A percentile compares a stretch with the other conserved stretches of the same genome.
Conservation (phyloP, 37 sponge, comb jelly and placozoan genomes). For the Mnemiopsis leidyi region DNA sequence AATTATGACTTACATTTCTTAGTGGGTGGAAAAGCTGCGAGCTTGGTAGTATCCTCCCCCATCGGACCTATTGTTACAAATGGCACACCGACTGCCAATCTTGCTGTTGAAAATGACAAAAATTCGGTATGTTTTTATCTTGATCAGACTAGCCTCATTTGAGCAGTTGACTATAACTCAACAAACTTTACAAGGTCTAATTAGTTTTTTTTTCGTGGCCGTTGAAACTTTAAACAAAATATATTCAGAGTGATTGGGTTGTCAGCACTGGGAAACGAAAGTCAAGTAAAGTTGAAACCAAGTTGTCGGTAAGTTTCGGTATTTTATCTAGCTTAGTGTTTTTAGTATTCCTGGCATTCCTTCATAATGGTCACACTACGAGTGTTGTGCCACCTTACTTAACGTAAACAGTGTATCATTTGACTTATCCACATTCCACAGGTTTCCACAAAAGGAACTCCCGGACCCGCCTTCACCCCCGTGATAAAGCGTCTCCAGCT, state of each 20-base stretch:
- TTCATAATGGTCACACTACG: too few species aligned
- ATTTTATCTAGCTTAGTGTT: too few species aligned
- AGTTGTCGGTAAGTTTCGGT: not conserved
- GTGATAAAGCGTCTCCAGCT: constrained; percentile 19
- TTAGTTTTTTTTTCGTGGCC: too few species aligned
- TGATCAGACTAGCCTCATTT: too few species aligned
- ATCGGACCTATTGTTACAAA: constrained; percentile 16
- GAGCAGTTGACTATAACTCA: too few species aligned
- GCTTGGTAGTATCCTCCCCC: constrained; percentile 26
- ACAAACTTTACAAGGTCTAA: too few species aligned
- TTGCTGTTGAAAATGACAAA: not conserved
- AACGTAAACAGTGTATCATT: too few species aligned
- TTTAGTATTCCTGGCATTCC: too few species aligned
- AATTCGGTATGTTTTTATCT: not conserved
- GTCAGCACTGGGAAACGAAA: constrained; percentile 31
- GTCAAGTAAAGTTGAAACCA: not conserved
- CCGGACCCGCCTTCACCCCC: not conserved
- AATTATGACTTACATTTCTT: too few species aligned
- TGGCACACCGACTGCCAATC: not conserved
- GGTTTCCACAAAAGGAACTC: not conserved
- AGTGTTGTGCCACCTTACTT: too few species aligned
- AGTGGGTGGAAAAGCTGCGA: not conserved
- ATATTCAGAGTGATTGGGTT: constrained; percentile 9
- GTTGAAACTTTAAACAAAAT: too few species aligned
- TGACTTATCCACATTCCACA: too few species aligned